Evolutionary conservation across 37 sponge, comb jelly and placozoan genomes (phyloP), one percentile per base, ranked within the genome.

Genomic region (Crambe crambe): DNA sequence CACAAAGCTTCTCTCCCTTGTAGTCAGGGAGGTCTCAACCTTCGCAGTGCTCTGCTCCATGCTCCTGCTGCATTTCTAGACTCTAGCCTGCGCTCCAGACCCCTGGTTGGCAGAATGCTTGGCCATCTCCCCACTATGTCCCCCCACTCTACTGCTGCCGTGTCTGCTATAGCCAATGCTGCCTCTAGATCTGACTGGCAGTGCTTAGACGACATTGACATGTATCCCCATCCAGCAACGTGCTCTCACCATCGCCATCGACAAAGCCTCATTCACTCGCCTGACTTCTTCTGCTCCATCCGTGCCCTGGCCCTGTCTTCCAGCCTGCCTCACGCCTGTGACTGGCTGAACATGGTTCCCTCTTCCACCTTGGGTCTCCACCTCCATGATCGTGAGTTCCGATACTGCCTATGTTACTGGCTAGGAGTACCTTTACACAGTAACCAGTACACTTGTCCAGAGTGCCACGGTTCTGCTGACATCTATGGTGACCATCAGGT

Each of bases 1-100:
- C 74, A 25, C 26, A 73, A 76, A 37, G 77, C 77, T 37, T 73
- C 74, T n/a, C 77, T 58, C n/a, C n/a, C n/a, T n/a, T n/a, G n/a
- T n/a, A n/a, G n/a, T n/a, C n/a, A n/a, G n/a, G n/a, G n/a, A n/a
- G n/a, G n/a, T n/a, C n/a, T n/a, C n/a, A n/a, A n/a, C n/a, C n/a
- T n/a, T n/a, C n/a, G n/a, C n/a, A n/a, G 39, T 56, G 41, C 77
- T 12, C 10, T 37, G 3, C 62, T 76, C 36, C 63, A 76, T 37
- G 56, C 63, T 23, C 62, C 60, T 29, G 39, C 77, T 23, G 60
- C 77, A 5, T 76, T 35, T 39, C n/a, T 76, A 9, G 23, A 3
- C 61, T 76, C 77, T 27, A 34, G 27, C 5, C 56, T 44, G 9
- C 74, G n/a, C 4, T 5, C 32, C 6, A 10, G 10, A 37, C 39